Evolutionary conservation across 2,888 invertebrate genomes (phyloP).

Genomic region (Acrobasis consociella): DNA sequence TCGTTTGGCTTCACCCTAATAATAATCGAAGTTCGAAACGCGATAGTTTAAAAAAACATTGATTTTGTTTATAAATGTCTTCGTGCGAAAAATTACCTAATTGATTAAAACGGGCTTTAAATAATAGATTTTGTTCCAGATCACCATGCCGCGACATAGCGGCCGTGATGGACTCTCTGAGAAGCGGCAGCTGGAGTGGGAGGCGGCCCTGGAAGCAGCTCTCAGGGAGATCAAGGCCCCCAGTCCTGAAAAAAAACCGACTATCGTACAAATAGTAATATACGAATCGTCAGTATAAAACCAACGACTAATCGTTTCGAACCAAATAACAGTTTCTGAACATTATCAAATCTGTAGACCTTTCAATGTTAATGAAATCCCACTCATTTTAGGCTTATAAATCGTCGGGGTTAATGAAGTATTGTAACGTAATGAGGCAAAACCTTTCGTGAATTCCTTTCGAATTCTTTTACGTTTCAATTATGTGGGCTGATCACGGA

Average conservation of each 20-base stretch:
- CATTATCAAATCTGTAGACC: background rate
- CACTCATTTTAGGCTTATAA: constrained; percentile 19
- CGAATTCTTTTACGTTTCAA: constrained; percentile 26
- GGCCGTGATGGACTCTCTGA: constrained; percentile 70
- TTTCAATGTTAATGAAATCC: constrained; percentile 2
- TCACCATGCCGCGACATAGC: constrained; percentile 87
- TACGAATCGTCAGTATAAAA: constrained; percentile 93
- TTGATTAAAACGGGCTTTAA: background rate
- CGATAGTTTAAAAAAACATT: background rate
- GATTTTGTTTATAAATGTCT: background rate
- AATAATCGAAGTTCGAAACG: too few relatives aligned
- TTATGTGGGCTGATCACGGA: constrained; percentile 37
- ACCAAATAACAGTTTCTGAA: constrained; percentile 4
- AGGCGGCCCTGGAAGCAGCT: constrained; percentile 90
- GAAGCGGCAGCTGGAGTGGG: constrained; percentile 85
- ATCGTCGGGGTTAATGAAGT: constrained; percentile 17
- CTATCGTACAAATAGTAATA: constrained; percentile 91
- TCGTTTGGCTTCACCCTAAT: too few relatives aligned
- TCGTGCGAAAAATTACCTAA: background rate
- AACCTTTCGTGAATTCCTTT: constrained; percentile 25
- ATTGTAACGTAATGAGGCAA: constrained; percentile 25
- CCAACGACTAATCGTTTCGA: background rate
- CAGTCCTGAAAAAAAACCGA: constrained; percentile 78
- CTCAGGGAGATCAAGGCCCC: constrained; percentile 87
- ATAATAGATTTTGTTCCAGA: constrained; percentile 65